phyloP scores from a whole-genome alignment of 2,888 invertebrate species.

The Callyntrura sp. region DNA sequence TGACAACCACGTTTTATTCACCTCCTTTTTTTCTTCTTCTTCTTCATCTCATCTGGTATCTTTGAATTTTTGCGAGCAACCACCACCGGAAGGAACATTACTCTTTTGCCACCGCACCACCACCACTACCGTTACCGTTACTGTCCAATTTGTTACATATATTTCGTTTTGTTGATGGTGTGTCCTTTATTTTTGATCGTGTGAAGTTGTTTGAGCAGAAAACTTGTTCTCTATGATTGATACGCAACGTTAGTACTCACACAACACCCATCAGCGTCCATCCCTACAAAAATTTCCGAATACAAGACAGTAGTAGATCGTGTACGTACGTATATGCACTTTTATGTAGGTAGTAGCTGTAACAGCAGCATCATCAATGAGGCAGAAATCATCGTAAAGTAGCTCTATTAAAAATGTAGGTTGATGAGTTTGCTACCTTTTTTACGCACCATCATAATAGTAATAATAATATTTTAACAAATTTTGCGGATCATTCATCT shows the following conservation, averaged over 20 bases:
- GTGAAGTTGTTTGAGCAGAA: slow-evolving; percentile 41
- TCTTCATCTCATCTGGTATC: slow-evolving; percentile 1
- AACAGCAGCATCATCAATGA: not conserved
- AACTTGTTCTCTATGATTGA: slow-evolving; percentile 70
- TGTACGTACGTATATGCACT: too few species aligned
- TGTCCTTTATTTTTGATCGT: slow-evolving; percentile 55
- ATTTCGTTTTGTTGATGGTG: not conserved
- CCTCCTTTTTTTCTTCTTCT: too few species aligned
- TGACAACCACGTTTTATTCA: too few species aligned
- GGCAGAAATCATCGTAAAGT: slow-evolving; percentile 15
- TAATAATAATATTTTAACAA: too few species aligned
- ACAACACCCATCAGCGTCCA: too few species aligned
- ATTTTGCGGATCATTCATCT: slow-evolving; percentile 56
- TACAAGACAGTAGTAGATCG: too few species aligned
- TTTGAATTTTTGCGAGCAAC: slow-evolving; percentile 30
- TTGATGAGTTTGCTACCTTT: slow-evolving; percentile 74
- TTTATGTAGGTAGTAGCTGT: not conserved
- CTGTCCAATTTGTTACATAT: too few species aligned
- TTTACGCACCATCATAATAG: slow-evolving; percentile 68
- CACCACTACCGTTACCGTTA: too few species aligned
- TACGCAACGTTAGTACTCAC: slow-evolving; percentile 54
- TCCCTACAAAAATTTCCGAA: not conserved
- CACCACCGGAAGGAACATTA: slow-evolving; percentile 72
- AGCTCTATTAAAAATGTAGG: slow-evolving; percentile 77
- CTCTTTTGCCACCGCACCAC: too few species aligned